phyloP scores from a whole-genome alignment of 2,797 vertebrate genomes.

The Graptemys geographica region DNA sequence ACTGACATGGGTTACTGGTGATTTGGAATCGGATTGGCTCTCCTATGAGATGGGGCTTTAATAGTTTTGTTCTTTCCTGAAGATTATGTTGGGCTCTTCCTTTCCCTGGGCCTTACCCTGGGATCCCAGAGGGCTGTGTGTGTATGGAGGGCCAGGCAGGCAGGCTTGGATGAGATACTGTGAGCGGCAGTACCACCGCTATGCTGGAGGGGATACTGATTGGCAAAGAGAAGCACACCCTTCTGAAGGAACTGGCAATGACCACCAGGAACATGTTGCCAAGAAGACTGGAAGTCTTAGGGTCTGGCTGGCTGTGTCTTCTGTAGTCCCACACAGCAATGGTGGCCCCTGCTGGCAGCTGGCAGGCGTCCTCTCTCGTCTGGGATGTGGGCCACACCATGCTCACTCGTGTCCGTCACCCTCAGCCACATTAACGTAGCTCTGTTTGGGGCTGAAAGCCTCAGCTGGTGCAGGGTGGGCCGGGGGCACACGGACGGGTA shows the following conservation, averaged over 20 bases:
- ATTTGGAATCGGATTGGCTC: neutral
- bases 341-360: neutral
- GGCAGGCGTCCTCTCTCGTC: neutral
- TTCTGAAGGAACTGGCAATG: no score
- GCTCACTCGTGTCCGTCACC: neutral
- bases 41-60: neutral
- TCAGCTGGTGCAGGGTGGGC: neutral
- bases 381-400: neutral
- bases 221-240: no score
- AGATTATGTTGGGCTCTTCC: neutral
- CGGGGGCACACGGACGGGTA: neutral
- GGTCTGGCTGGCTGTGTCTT: neutral
- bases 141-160: no score
- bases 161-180: no score
- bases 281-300: neutral
- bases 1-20: no score
- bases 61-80: neutral
- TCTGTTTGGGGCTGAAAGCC: neutral
- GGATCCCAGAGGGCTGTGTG: neutral
- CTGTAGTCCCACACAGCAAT: neutral
- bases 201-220: no score
- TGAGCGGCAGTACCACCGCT: no score
- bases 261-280: no score
- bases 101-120: neutral
- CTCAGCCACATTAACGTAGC: neutral